Evolutionary conservation across 2,797 vertebrate species (phyloP), one percentile per base, ranked within the genome.

Genomic region (Gymnocypris eckloni): DNA sequence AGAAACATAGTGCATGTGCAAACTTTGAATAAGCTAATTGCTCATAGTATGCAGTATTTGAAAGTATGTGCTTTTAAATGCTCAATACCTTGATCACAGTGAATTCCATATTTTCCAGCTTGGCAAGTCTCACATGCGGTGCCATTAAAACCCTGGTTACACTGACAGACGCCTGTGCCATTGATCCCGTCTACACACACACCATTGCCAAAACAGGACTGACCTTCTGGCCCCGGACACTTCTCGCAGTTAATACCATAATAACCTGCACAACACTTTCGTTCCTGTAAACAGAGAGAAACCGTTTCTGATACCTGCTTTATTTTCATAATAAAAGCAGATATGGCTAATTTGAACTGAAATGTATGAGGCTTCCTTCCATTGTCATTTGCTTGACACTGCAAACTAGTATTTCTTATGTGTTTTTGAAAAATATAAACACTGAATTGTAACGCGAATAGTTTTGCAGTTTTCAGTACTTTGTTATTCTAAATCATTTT

Each of bases 21-120:
- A 52, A 22, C 3, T 11, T n/a, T n/a, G 16, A 6, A 70, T 41
- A 9, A 18, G 22, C 39, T 15, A 22, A 80, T 8, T 15, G 25
- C 48, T 67, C 39, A 54, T 9, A 64, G 15, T 37, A 67, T 48
- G 39, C 20, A 25, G 33, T 33, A 48, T 50, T 4, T 43, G 11
- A 52, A 75, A 77, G 6, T 11, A 12, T 45, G 2, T 78, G 13
- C 7, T 64, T 66, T 22, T 41, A 25, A 39, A 64, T 64, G 11
- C n/a, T 4, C 0, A 4, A 1, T 33, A 99, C 98, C 97, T 96
- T 99, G 98, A 81, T 98, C 97, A 1, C 98, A 99, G 92, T 93
- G 95, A 77, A 33, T 72, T 13, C 98, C 95, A 0, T 97, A 99
- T 90, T 90, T 96, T 84, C 96, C 96, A 0, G 75, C 1, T 0